A percentile compares a stretch with the other conserved stretches of the same genome.
These are phyloP conservation scores for Phallusia fumigata DNA, from an alignment of 23 tunicate genomes.

Conservation along the genomic window DNA sequence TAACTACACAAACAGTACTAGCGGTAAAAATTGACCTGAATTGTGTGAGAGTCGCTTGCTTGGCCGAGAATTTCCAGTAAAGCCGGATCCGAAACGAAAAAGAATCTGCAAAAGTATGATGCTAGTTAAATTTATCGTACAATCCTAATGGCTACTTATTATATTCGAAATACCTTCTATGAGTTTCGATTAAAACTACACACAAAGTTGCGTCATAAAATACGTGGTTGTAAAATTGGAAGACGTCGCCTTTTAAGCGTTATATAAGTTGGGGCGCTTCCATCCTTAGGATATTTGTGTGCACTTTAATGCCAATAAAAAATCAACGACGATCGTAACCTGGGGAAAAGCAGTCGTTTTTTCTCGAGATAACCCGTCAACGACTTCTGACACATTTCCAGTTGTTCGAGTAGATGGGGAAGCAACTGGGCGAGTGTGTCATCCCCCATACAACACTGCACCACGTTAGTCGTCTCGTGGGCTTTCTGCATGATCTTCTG, in stretches of 20 bases:
- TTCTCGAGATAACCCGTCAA: slow-evolving; percentile 98
- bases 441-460: slow-evolving; percentile 99
- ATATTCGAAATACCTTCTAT: too few relatives aligned
- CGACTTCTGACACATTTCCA: slow-evolving; percentile 97
- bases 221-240: too few relatives aligned
- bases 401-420: slow-evolving; percentile 97
- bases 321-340: slow-evolving; percentile 24
- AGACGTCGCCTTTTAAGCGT: too few relatives aligned
- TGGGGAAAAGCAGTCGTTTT: slow-evolving; percentile 95
- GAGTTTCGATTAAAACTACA: too few relatives aligned
- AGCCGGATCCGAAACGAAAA: slow-evolving; percentile 99
- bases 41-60: slow-evolving; percentile 99
- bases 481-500: slow-evolving; percentile 99
- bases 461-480: slow-evolving; percentile 99
- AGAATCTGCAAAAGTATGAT: slow-evolving; percentile 60
- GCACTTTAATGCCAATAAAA: too few relatives aligned
- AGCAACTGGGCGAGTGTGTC: slow-evolving; percentile 98
- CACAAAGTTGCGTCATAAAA: too few relatives aligned
- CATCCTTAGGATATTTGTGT: too few relatives aligned
- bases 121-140: too few relatives aligned
- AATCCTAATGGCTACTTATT: too few relatives aligned
- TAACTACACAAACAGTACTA: background rate
- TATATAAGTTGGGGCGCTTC: too few relatives aligned
- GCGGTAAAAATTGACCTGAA: slow-evolving; percentile 41
- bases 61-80: slow-evolving; percentile 98